Evolutionary conservation across 2,113 vertebrate species (phyloP).

Genomic region (Campylorhamphus procurvoides): DNA sequence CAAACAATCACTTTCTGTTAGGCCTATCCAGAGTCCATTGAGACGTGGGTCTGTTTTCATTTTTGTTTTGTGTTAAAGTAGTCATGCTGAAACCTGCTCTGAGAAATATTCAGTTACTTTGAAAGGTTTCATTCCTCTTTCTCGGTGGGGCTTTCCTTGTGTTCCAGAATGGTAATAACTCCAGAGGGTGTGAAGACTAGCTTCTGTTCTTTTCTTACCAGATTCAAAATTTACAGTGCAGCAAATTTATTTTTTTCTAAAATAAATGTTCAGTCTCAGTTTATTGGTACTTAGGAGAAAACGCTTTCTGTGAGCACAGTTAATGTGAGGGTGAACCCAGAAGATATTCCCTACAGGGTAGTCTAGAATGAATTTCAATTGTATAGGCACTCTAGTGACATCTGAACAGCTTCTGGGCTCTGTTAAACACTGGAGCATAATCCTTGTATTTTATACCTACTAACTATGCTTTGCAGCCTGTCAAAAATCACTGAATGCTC

Average conservation of each 20-base stretch:
- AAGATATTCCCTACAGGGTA: neutral
- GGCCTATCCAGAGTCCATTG: neutral
- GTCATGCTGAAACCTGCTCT: neutral
- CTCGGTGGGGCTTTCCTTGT: neutral
- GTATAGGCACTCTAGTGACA: neutral
- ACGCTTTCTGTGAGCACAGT: neutral
- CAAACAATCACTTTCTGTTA: neutral
- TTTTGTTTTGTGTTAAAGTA: conserved; percentile 5
- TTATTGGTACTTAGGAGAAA: neutral
- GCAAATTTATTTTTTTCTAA: neutral
- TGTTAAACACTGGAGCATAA: neutral
- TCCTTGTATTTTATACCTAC: neutral
- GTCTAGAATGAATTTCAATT: neutral
- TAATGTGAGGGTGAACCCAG: neutral
- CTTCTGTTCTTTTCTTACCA: neutral
- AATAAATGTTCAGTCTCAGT: neutral
- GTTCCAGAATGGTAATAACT: neutral
- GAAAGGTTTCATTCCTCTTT: neutral
- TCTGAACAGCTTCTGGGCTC: neutral
- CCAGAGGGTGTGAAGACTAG: neutral
- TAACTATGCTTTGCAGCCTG: neutral
- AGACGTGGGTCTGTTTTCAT: neutral
- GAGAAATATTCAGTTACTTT: neutral
- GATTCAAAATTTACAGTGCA: neutral
- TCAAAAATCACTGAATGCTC: neutral